Conservation (phyloP, 2,797 vertebrate species). For the Hippoglossus hippoglossus region DNA sequence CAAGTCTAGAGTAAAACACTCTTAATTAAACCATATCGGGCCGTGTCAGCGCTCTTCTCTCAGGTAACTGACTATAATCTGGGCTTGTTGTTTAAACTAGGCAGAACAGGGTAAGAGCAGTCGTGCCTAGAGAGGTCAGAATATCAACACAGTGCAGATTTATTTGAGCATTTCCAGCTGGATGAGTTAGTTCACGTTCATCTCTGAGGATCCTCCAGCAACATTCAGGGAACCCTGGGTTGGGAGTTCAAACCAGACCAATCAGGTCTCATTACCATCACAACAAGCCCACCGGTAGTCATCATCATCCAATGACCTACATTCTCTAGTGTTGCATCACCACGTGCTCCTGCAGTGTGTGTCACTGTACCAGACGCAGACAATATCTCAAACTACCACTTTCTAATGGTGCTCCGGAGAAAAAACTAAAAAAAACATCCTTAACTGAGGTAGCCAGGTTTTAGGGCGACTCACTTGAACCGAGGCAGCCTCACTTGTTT, state of each 20-base stretch:
- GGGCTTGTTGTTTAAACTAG: slow-evolving; percentile 53
- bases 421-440: slow-evolving; percentile 7
- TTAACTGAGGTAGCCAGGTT: too few species aligned
- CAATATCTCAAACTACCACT: slow-evolving; percentile 57
- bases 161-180: slow-evolving; percentile 60
- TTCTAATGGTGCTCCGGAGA: slow-evolving; percentile 75
- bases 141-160: slow-evolving; percentile 37
- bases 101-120: slow-evolving; percentile 31
- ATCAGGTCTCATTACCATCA: slow-evolving; percentile 80
- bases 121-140: slow-evolving; percentile 12
- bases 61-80: slow-evolving; percentile 78
- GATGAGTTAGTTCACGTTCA: slow-evolving; percentile 65
- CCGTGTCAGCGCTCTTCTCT: slow-evolving; percentile 72
- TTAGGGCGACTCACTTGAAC: slow-evolving; percentile 32
- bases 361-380: slow-evolving; percentile 62
- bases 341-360: slow-evolving; percentile 72
- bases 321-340: slow-evolving; percentile 77
- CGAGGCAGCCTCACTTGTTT: slow-evolving; percentile 70
- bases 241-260: slow-evolving; percentile 75
- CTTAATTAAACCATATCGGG: slow-evolving; percentile 43
- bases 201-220: slow-evolving; percentile 61
- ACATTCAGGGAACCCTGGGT: slow-evolving; percentile 78
- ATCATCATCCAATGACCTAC: slow-evolving; percentile 75
- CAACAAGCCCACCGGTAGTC: slow-evolving; percentile 63
- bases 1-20: slow-evolving; percentile 23